Evolutionary conservation across 2,888 invertebrate genomes (phyloP).

Genomic region (Hydraecia micacea): DNA sequence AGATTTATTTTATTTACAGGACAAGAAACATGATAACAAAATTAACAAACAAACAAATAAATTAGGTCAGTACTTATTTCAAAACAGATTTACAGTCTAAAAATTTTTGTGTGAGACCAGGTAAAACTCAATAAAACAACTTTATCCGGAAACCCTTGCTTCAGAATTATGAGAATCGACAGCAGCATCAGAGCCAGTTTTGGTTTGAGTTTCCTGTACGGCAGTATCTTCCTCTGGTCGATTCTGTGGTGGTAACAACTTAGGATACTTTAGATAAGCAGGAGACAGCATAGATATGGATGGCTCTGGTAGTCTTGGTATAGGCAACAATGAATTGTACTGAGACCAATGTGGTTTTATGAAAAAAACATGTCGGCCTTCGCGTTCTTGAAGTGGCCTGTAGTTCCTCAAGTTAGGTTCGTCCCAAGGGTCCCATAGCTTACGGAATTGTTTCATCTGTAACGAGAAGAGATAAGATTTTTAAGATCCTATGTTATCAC

Average conservation of each 20-base stretch:
- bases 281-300: conserved; percentile 82
- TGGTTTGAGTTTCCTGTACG: conserved; percentile 29
- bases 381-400: conserved; percentile 85
- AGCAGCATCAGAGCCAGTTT: conserved; percentile 5
- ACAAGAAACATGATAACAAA: not conserved
- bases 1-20: not conserved
- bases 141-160: conserved; percentile 2
- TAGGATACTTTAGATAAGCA: conserved; percentile 71
- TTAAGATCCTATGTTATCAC: not conserved
- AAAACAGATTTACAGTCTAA: not conserved
- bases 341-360: conserved; percentile 88
- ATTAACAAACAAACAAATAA: not conserved
- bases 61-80: not conserved
- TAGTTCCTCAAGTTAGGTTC: conserved; percentile 89
- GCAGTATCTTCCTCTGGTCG: conserved; percentile 58
- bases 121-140: not conserved
- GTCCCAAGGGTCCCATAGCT: conserved; percentile 87
- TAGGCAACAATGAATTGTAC: conserved; percentile 87
- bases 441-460: conserved; percentile 90
- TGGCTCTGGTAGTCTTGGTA: conserved; percentile 79
- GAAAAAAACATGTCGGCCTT: conserved; percentile 86
- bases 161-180: not conserved
- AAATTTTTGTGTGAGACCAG: not conserved
- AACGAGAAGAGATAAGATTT: conserved; percentile 31
- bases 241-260: conserved; percentile 53